A percentile compares a stretch with the other conserved stretches of the same genome.
Evolutionary conservation across 2,113 vertebrate genomes (phyloP).

Genomic region (Cervus canadensis): DNA sequence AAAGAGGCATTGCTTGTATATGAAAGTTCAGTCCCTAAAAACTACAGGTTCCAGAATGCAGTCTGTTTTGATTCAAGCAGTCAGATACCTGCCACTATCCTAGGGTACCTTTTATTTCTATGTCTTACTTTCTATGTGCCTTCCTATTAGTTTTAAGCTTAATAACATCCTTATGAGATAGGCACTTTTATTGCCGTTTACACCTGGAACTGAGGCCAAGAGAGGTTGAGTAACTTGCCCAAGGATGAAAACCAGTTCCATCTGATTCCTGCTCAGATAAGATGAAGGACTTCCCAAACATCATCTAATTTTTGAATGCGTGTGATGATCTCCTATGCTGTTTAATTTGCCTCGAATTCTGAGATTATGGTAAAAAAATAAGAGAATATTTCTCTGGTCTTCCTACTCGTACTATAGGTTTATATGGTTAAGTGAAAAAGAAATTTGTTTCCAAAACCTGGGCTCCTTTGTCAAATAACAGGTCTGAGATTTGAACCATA

Average conservation of each 20-base stretch:
- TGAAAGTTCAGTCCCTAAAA: neutral
- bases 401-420: neutral
- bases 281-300: neutral
- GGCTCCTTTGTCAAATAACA: neutral
- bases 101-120: neutral
- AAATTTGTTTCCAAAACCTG: neutral
- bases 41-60: constrained; percentile 37
- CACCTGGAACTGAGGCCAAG: neutral
- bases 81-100: neutral
- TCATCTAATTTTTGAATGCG: neutral
- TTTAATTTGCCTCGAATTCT: constrained; percentile 45
- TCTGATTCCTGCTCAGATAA: neutral
- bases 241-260: neutral
- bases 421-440: neutral
- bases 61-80: neutral
- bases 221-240: constrained; percentile 25
- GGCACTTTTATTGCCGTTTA: constrained; percentile 1
- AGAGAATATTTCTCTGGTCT: neutral
- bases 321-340: neutral
- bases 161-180: neutral
- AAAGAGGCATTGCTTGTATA: neutral
- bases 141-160: neutral
- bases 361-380: neutral
- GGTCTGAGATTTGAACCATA: constrained; percentile 24
- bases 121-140: neutral